Base-by-base conservation (phyloP, 2,888 invertebrate species). In the Oegoconia quadripuncta region DNA sequence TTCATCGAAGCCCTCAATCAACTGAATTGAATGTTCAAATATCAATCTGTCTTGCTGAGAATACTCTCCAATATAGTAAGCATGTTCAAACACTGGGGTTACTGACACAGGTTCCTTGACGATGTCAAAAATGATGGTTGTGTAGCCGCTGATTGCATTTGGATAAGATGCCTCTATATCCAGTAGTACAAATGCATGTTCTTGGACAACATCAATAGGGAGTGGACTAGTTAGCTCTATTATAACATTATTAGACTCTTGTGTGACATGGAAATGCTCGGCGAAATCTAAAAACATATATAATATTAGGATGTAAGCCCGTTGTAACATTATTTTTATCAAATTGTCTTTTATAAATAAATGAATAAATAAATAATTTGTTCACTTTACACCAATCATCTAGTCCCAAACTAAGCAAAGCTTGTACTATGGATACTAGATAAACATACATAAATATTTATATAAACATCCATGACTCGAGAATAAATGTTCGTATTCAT, bases 61-160 rank as follows among this genome's bases (percentile, higher is more conserved):
- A 41, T 60, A 64, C 36, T 50, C 46, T 22, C 66, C 65, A n/a
- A 26, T 36, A 42, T 66, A 66, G 38, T 52, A 64, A 26, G 56
- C 41, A 35, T 51, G 37, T 37, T 52, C 52, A 36, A 64, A 64
- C 14, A 53, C 37, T 18, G 57, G 52, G 16, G 35, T 42, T 15
- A 40, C 23, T 32, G 38, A 44, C 41, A 29, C 31, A 14, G 59
- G 55, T 15, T 44, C 39, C 11, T 38, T 39, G 6, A 43, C 27
- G 20, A 52, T 33, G 17, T 47, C 48, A n/a, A 52, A 18, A 9
- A 48, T 16, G 2, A 52, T 20, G 5, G 50, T 41, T 2, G 50
- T 39, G 11, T 32, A 34, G 11, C 44, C 50, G 17, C 28, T 43
- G 7, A 47, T 23, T 3, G 53, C 44, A 28, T 50, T 47, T 13